Base-by-base conservation (phyloP, 2,888 invertebrate species). In the Xanthostigma xanthostigma region DNA sequence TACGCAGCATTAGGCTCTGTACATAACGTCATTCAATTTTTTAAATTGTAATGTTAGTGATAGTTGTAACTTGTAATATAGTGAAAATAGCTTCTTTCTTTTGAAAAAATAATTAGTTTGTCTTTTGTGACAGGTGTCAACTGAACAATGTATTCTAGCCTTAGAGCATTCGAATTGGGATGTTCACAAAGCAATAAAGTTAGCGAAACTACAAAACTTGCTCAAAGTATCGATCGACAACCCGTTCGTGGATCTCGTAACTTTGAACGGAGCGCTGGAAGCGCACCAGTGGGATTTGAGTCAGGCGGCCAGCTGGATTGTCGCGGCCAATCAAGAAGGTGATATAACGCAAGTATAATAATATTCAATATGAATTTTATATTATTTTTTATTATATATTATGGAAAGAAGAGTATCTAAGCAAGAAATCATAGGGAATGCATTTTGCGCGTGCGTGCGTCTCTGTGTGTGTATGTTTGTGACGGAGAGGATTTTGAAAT, bases 151-250 rank as follows among this genome's bases (percentile, higher is more conserved):
- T 58, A 69, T 92, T 5, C 74, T 78, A 53, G 86, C 88, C 0
- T 65, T 94, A 40, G 86, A 92, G 60, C 78, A 84, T 51, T 84
- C 87, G 47, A 79, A 84, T 53, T 93, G 94, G 92, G 84, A 92
- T 61, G 85, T 93, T 0, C 83, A 90, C 60, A 80, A 81, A 45
- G 92, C 92, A 11, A 90, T 94, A 54, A 94, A 94, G 63, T 68
- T 86, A 52, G 73, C 83, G 17, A 76, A 81, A 45, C 72, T 89
- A 40, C 79, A 79, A 61, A 71, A 73, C 54, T 61, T 59, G 8
- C 38, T 48, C 13, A 48, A 41, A 27, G 60, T 64, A 46, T 57
- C 59, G 9, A 59, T 62, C 47, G 49, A 45, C 5, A 48, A 45
- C 11, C 51, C 53, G 11, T 51, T 51, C 39, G 48, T 51, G 12